A percentile compares a stretch with the other conserved stretches of the same genome.
These are phyloP conservation scores for Amblyteles armatorius DNA, from an alignment of 2,888 invertebrate genomes.

Conservation along the genomic window DNA sequence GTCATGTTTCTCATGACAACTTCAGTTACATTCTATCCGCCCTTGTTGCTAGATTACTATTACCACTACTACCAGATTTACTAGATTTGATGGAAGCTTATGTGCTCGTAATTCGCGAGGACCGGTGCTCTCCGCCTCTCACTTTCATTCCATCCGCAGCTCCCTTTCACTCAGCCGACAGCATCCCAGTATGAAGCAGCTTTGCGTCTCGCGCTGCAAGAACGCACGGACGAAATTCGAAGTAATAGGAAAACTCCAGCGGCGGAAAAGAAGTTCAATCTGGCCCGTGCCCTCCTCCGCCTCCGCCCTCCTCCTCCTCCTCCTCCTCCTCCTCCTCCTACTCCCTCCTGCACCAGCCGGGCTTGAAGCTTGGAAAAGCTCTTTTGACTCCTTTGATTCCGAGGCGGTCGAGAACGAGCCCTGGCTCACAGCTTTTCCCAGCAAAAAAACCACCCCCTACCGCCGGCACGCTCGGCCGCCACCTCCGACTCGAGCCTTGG, in stretches of 20 bases:
- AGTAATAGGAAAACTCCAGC: conserved; percentile 83
- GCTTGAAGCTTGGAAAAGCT: conserved; percentile 78
- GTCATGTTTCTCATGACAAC: neutral
- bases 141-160: conserved; percentile 18
- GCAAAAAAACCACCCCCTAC: conserved; percentile 65
- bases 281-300: conserved; percentile 68
- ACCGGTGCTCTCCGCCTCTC: conserved; percentile 7
- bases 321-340: conserved; percentile 9
- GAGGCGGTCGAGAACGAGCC: conserved; percentile 64
- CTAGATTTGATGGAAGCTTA: conserved; percentile 16
- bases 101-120: neutral
- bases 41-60: neutral
- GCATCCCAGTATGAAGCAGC: conserved; percentile 53
- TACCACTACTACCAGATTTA: neutral
- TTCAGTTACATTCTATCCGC: neutral
- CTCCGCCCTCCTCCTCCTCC: conserved; percentile 29
- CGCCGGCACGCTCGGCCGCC: conserved; percentile 52
- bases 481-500: conserved; percentile 65
- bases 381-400: conserved; percentile 83
- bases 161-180: conserved; percentile 42
- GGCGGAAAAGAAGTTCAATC: conserved; percentile 83
- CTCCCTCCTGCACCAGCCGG: conserved; percentile 62
- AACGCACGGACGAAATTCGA: conserved; percentile 77
- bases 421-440: conserved; percentile 63
- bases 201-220: conserved; percentile 66